Conservation (phyloP, 2,113 vertebrate genomes). For the Oreotrochilus melanogaster region DNA sequence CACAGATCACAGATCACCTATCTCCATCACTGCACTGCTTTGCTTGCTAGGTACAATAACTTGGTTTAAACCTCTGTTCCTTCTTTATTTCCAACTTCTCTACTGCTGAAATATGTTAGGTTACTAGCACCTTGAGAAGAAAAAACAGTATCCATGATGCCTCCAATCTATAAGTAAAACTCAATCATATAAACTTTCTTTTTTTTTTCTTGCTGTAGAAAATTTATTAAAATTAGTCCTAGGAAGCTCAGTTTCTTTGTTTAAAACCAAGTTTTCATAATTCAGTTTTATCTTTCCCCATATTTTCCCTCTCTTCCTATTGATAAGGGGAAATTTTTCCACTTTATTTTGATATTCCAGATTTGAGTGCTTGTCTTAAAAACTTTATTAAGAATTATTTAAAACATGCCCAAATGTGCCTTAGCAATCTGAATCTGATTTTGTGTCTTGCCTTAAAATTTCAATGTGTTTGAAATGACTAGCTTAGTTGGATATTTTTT, state of each 20-base stretch:
- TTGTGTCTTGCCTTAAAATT: slow-evolving; percentile 48
- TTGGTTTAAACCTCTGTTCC: background rate
- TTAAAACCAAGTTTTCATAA: slow-evolving; percentile 1
- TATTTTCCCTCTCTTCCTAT: background rate
- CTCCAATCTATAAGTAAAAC: background rate
- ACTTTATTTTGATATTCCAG: background rate
- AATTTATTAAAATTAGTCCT: background rate
- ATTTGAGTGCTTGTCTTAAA: background rate
- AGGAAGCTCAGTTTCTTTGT: background rate
- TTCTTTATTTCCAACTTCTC: background rate
- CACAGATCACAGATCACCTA: background rate
- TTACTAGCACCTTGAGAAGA: background rate
- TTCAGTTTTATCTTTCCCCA: slow-evolving; percentile 3
- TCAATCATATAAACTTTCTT: background rate
- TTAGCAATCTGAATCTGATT: slow-evolving; percentile 43
- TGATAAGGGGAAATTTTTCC: background rate
- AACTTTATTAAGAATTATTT: slow-evolving; percentile 59
- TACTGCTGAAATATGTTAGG: background rate
- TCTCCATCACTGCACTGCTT: background rate
- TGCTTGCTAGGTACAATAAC: background rate
- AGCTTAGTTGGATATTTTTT: background rate
- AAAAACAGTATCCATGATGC: background rate
- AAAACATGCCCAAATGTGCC: slow-evolving; percentile 45
- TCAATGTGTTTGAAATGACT: slow-evolving; percentile 55
- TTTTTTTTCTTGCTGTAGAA: background rate